Conservation (phyloP, 2,797 vertebrate species). For the Alfaro cultratus region DNA sequence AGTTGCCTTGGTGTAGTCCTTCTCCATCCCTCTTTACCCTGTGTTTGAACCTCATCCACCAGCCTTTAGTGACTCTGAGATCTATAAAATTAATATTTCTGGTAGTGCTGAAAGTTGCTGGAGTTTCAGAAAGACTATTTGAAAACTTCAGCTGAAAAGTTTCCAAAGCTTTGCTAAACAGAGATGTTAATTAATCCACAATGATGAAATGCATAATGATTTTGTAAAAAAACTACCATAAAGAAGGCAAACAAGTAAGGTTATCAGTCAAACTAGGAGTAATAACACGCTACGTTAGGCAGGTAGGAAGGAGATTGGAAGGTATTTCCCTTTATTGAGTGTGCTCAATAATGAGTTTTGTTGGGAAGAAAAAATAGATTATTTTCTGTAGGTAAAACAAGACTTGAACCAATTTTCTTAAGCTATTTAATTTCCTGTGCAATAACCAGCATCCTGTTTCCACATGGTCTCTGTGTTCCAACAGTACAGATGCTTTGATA, state of each 20-base stretch:
- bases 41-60: background rate
- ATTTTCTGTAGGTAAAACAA: background rate
- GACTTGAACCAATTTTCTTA: background rate
- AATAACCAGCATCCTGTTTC: background rate
- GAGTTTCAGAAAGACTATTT: background rate
- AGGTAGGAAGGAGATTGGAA: background rate
- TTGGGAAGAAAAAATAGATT: background rate
- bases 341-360: constrained; percentile 9
- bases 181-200: background rate
- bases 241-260: background rate
- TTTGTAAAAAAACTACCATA: background rate
- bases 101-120: background rate
- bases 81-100: background rate
- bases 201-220: background rate
- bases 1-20: background rate
- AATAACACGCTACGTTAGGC: constrained; percentile 4
- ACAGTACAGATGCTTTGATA: background rate
- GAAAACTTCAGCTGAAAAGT: background rate
- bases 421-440: background rate
- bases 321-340: constrained; percentile 10
- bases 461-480: background rate
- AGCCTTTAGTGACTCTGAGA: background rate
- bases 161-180: background rate
- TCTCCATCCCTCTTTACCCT: background rate
- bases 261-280: background rate